Evolutionary conservation across 1,140 invertebrate genomes (phyloP), one percentile per base, ranked within the genome.

Genomic region (Thaumetopoea pityocampa): DNA sequence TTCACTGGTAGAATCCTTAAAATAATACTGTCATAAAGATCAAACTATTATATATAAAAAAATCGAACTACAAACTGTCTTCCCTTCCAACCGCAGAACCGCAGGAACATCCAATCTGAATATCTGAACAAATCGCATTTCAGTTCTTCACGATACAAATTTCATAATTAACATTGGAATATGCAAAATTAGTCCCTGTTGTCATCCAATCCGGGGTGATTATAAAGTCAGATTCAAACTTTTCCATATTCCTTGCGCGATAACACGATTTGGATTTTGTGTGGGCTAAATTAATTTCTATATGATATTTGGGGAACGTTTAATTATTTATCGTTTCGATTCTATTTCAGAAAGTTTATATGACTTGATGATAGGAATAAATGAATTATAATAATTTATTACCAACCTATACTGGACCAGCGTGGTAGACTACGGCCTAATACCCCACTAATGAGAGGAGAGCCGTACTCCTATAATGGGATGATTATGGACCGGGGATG

Each of bases 181-280:
- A 79, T 79, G 74, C 74, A 76, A 82, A 81, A 51, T 72, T 74
- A 69, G 67, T 71, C n/a, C n/a, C n/a, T 78, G 67, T 76, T 24
- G 34, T 43, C 4, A 27, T 18, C 20, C 45, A 47, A 51, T 47
- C 28, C 47, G 30, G 33, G 45, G 49, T 57, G 68, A 81, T 81
- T 79, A 79, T 63, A 81, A 81, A 69, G 78, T 81, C 64, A 77
- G 72, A 79, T 81, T 71, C 53, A 43, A n/a, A 51, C 58, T 74
- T 66, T 67, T 67, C 53, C 60, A 60, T 69, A 70, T 68, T 67
- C 40, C 16, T 43, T 44, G 24, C 12, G 19, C 33, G 26, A 45
- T 46, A 45, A 51, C 36, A 37, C 41, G 46, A 51, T 45, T 51
- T 45, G 14, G 22, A 14, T 14, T 27, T 28, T 41, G 9, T 24